Conservation (phyloP, 2,888 invertebrate genomes). For the Limnephilus marmoratus region DNA sequence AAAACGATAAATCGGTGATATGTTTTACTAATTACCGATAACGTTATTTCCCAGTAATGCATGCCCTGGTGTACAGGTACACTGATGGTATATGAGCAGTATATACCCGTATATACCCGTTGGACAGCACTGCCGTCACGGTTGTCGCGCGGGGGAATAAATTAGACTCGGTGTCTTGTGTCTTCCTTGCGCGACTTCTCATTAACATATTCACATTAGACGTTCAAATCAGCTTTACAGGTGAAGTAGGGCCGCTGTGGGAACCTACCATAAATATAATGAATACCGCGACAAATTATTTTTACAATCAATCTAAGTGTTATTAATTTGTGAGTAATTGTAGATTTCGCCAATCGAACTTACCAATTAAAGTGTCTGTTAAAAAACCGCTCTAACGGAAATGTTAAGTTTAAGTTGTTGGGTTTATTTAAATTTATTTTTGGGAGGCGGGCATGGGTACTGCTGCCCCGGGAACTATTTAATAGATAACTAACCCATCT, state of each 20-base stretch:
- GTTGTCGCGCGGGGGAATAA: slow-evolving; percentile 62
- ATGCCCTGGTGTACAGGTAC: background rate
- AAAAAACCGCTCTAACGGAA: no score
- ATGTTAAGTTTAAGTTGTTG: no score
- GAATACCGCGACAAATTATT: background rate
- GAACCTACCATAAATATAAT: background rate
- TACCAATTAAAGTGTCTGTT: background rate
- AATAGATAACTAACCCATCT: no score
- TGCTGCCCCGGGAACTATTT: no score
- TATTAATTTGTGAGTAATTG: background rate
- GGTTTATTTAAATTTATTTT: no score
- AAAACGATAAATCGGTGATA: no score
- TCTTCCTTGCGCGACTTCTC: slow-evolving; percentile 30
- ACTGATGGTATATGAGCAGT: background rate
- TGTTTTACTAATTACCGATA: background rate
- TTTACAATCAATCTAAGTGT: background rate
- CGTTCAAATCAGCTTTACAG: background rate
- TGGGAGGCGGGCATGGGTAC: no score
- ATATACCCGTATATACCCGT: background rate
- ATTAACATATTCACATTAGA: slow-evolving; percentile 19
- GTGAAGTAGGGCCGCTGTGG: background rate
- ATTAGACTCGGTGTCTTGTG: slow-evolving; percentile 63
- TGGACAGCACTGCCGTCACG: slow-evolving; percentile 44
- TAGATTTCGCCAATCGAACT: background rate
- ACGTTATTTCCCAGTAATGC: background rate